Base-by-base conservation (phyloP, 2,888 invertebrate genomes). In the Sthenelais limicola region DNA sequence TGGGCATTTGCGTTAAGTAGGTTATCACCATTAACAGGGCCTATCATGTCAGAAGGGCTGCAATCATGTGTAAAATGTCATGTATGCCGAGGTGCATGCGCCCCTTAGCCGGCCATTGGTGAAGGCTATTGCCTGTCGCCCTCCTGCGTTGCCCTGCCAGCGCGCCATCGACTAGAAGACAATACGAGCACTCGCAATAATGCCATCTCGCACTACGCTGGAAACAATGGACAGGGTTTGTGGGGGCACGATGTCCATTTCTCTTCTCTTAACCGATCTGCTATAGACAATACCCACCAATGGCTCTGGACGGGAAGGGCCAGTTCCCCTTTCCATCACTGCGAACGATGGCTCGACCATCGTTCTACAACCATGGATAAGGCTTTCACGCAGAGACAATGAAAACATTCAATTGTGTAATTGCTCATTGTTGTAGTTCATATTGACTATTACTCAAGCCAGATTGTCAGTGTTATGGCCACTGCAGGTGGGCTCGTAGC, bases 101-200 rank as follows among this genome's bases (percentile, higher is more conserved):
- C 28, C 3, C 52, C 56, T 32, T 35, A 32, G 18, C 2, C 51
- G 12, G 5, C 51, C 51, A 7, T 51, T n/a, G 12, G n/a, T n/a
- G n/a, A n/a, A n/a, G n/a, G 24, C 62, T 43, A 62, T 62, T 62
- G 62, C 38, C 56, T 32, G n/a, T 32, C 32, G 56, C 24, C 56
- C 62, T 62, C 38, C n/a, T 18, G 56, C 30, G 56, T 18, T n/a
- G 56, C 56, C 12, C 24, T 62, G 18, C 38, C 51, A 51, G 51
- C 51, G 51, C 38, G 62, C 62, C 62, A 62, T 62, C 62, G 62
- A 62, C 62, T 62, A 38, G 62, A 62, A 62, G 62, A 62, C 62
- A 62, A 62, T 62, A 43, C 56, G 30, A 9, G 18, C 18, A 33
- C 12, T 18, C 21, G 28, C 30, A 32, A 56, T 33, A 56, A 56